These are phyloP conservation scores for Isotomurus palustris DNA, from an alignment of 2,888 invertebrate species.

Conservation along the genomic window DNA sequence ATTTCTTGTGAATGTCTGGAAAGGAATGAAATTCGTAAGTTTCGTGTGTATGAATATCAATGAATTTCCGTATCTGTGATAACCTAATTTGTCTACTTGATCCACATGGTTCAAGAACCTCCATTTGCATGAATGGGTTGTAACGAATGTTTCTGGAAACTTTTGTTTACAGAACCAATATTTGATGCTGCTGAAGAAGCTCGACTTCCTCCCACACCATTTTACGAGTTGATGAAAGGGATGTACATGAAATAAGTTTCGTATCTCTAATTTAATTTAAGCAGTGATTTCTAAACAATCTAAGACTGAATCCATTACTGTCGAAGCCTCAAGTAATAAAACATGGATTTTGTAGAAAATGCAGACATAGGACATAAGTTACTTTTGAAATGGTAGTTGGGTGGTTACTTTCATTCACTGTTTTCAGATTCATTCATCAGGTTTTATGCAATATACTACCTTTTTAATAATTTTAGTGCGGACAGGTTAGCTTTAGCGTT, in stretches of 20 bases:
- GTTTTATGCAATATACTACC: too few species aligned
- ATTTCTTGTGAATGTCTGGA: conserved; percentile 38
- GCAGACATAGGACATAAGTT: too few species aligned
- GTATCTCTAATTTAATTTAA: not conserved
- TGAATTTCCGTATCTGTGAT: not conserved
- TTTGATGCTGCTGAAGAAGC: conserved; percentile 38
- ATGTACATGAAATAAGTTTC: conserved; percentile 17
- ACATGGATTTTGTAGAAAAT: too few species aligned
- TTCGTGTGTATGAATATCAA: too few species aligned
- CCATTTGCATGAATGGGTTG: not conserved
- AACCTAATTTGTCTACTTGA: not conserved
- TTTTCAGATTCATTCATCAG: too few species aligned
- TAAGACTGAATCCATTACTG: too few species aligned
- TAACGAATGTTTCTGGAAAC: not conserved
- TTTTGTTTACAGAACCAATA: conserved; percentile 33
- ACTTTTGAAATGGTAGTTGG: too few species aligned
- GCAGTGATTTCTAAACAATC: too few species aligned
- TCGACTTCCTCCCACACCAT: conserved; percentile 24
- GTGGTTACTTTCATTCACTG: too few species aligned
- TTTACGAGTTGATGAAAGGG: conserved; percentile 34
- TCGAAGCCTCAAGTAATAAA: too few species aligned
- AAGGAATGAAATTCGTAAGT: conserved; percentile 44
- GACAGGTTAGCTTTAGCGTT: too few species aligned
- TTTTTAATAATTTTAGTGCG: too few species aligned
- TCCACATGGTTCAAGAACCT: not conserved